Evolutionary conservation across 64 coral and sea anemone species (phyloP).

Genomic region (Actinia tenebrosa): DNA sequence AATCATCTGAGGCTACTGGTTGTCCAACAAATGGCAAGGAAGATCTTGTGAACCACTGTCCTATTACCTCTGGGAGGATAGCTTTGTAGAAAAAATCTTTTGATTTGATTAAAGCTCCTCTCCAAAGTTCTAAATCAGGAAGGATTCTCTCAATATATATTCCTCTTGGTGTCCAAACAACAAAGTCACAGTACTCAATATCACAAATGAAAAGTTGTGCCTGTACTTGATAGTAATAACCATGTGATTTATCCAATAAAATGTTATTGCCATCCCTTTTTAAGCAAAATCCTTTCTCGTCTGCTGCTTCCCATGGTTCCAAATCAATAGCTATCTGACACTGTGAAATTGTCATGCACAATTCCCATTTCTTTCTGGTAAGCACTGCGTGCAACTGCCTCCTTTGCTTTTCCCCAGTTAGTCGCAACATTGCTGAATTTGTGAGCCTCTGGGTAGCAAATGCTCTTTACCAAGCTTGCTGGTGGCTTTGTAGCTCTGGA

Average conservation of each 20-base stretch:
- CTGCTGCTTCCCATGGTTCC: neutral
- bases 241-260: neutral
- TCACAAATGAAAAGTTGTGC: conserved; percentile 29
- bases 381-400: conserved; percentile 7
- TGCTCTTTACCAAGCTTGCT: conserved; percentile 47
- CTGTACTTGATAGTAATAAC: conserved; percentile 31
- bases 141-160: conserved; percentile 20
- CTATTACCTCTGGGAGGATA: conserved; percentile 48
- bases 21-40: too few relatives aligned
- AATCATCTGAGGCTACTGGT: neutral
- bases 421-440: conserved; percentile 47
- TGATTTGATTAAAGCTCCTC: neutral
- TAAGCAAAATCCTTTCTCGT: conserved; percentile 16
- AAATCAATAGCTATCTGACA: too few relatives aligned
- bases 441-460: conserved; percentile 62
- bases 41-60: conserved; percentile 19
- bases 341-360: neutral
- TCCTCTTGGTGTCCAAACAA: conserved; percentile 35
- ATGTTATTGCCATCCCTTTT: neutral
- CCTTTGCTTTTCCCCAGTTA: conserved; percentile 3
- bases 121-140: conserved; percentile 33
- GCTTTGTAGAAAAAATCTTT: neutral
- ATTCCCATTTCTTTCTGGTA: conserved; percentile 28
- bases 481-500: conserved; percentile 46
- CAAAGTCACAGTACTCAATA: conserved; percentile 55